Evolutionary conservation across 2,888 invertebrate species (phyloP), one percentile per base, ranked within the genome.

Genomic region (Apodemia mormo): DNA sequence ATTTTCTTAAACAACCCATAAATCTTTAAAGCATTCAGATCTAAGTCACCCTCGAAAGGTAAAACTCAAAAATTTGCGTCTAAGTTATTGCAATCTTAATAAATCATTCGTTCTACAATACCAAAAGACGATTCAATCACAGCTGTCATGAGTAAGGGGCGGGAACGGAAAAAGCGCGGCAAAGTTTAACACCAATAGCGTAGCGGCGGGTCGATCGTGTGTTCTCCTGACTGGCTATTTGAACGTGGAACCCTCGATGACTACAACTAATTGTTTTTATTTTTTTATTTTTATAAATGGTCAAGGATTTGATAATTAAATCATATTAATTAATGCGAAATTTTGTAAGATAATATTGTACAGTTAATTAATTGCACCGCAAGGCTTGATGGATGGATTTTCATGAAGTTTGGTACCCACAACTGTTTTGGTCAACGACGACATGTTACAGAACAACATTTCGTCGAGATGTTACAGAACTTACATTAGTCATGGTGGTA

Each of bases 131-230:
- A 88, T 90, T 91, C 89, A 90, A 89, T 91, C 90, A 89, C 88
- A 89, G 87, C 92, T 91, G 92, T 89, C 89, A 89, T 83, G 85
- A 78, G 74, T 78, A 81, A 83, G 87, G 92, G 92, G 92, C 92
- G 92, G 90, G 86, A 79, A 86, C 90, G 77, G 82, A 87, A 89
- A 90, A 92, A 89, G 87, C 90, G 91, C 92, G 91, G 87, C 85
- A 91, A 91, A 88, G 82, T 86, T 86, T 80, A 89, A 89, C 87
- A 85, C 92, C 93, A 93, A 92, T 92, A 75, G 90, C 89, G 85
- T 80, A 75, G 82, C 80, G 77, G 81, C 83, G 77, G 76, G 76
- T 79, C 75, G 76, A 78, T 79, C 82, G 83, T 78, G 79, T 78
- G 83, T 82, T 80, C 80, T 83, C 84, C 82, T 82, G 85, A 85